Evolutionary conservation across 2,888 invertebrate genomes (phyloP).

Genomic region (Strigamia crassipes): DNA sequence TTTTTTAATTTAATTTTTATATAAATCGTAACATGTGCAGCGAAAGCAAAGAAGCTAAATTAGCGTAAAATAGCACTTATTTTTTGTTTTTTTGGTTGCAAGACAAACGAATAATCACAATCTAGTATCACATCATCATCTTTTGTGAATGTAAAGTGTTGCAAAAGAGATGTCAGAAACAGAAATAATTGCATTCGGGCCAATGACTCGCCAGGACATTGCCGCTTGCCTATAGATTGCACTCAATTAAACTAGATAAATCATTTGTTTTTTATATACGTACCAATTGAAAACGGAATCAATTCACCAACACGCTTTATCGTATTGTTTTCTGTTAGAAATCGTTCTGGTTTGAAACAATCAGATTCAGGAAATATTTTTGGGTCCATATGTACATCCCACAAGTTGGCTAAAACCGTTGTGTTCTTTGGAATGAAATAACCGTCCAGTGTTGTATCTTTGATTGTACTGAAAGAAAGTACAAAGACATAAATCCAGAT

Average conservation of each 20-base stretch:
- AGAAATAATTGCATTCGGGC: neutral
- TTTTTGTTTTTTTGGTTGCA: neutral
- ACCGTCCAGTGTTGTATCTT: constrained; percentile 8
- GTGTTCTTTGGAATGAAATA: constrained; percentile 38
- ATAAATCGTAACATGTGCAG: too few species aligned
- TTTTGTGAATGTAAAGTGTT: neutral
- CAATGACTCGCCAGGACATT: neutral
- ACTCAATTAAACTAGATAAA: too few species aligned
- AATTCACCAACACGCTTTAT: neutral
- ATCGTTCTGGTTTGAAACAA: neutral
- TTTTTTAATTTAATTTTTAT: too few species aligned
- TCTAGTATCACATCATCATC: neutral
- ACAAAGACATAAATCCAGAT: too few species aligned
- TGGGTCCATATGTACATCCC: constrained; percentile 22
- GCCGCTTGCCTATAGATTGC: neutral
- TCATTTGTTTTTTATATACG: too few species aligned
- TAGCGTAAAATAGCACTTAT: too few species aligned
- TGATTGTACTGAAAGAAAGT: too few species aligned
- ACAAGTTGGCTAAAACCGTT: constrained; percentile 24
- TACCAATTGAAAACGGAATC: constrained; percentile 13
- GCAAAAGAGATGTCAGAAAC: neutral
- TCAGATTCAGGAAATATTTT: neutral
- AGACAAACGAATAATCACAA: neutral
- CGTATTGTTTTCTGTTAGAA: neutral
- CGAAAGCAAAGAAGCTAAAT: too few species aligned